phyloP scores from a whole-genome alignment of 1,140 invertebrate genomes.

The Apolygus lucorum region DNA sequence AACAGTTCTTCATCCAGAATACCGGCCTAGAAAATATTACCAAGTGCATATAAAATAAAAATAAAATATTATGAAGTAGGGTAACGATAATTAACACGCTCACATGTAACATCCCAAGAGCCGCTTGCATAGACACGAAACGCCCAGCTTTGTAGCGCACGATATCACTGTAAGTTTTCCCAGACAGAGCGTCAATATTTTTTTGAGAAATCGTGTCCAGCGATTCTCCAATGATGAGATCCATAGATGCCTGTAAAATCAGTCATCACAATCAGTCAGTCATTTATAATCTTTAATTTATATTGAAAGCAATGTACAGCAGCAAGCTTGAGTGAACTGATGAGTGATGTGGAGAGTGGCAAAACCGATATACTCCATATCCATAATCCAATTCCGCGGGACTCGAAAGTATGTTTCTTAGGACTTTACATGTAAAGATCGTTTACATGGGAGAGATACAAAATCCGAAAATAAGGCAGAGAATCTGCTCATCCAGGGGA shows the following conservation, averaged over 20 bases:
- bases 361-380: no score
- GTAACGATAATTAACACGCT: background rate
- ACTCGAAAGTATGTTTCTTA: no score
- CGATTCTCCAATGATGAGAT: background rate
- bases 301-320: background rate
- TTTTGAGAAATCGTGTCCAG: background rate
- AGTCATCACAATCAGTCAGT: no score
- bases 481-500: no score
- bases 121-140: background rate
- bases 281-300: background rate
- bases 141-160: background rate
- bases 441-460: no score
- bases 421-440: no score
- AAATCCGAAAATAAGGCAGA: no score
- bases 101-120: background rate
- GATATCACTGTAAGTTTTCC: background rate
- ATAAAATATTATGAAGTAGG: background rate
- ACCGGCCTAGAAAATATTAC: background rate
- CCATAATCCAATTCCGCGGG: no score
- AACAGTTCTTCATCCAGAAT: background rate
- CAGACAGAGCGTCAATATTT: background rate
- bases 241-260: background rate
- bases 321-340: no score
- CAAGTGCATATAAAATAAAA: background rate
- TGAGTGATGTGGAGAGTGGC: no score